Evolutionary conservation across 2,888 invertebrate genomes (phyloP), one percentile per base, ranked within the genome.

Genomic region (Alentia gelatinosa): DNA sequence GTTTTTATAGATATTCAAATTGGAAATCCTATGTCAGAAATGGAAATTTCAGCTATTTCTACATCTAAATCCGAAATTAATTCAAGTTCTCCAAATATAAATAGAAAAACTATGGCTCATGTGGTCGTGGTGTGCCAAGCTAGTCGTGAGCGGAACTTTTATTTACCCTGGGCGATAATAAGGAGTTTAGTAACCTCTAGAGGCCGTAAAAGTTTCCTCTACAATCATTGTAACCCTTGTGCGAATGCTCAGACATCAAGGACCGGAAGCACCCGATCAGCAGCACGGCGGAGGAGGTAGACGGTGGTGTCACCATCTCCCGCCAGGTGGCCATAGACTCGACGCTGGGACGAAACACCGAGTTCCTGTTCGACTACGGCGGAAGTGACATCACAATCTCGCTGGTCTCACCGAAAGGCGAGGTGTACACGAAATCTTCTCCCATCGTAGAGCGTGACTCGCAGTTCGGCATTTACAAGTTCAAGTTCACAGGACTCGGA

Each of bases 311-410:
- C 23, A 30, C 86, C 3, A 15, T 50, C n/a, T 39, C 92, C 30
- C 97, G 97, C 0, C 97, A 96, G 92, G 97, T 97, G 94, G 96
- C 97, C 92, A 93, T 97, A 91, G 97, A 97, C 91, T 96, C 96
- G 0, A 96, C 96, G 86, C 96, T 97, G 94, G 95, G 95, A 0
- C 93, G 93, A 39, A 93, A 94, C 90, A 94, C 94, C 15, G 90
- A 92, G 89, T 84, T 92, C 47, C 83, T 88, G n/a, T 91, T 92
- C 84, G 92, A 91, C 63, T 89, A 91, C 68, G 50, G 47, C 50
- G 50, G 74, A 56, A 37, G 42, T 39, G 40, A 89, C 30, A 39
- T 91, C 5, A 68, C 83, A 12, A 35, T 90, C 12, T n/a, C 15
- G 33, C 37, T 92, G 4, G 91, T 75, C 35, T 89, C 91, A 15